phyloP scores from a whole-genome alignment of 2,888 invertebrate species.

The Drepanosiphum platanoidis region DNA sequence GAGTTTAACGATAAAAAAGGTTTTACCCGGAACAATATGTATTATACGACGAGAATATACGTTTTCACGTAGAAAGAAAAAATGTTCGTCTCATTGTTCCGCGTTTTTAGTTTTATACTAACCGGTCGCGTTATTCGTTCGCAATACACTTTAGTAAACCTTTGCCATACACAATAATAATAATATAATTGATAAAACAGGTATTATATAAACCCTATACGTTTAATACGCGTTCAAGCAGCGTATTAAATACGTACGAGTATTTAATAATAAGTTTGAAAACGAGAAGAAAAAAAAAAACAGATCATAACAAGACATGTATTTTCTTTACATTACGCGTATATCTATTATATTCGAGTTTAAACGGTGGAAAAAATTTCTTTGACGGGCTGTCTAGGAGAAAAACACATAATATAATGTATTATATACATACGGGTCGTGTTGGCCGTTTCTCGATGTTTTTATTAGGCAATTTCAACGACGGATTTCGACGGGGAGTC shows the following conservation, averaged over 20 bases:
- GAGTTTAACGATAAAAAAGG: not conserved
- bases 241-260: too few species aligned
- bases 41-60: not conserved
- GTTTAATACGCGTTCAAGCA: not conserved
- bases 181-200: not conserved
- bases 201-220: not conserved
- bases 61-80: not conserved
- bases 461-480: constrained; percentile 39
- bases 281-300: not conserved
- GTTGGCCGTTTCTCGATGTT: constrained; percentile 9
- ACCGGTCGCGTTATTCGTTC: not conserved
- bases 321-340: not conserved
- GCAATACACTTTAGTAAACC: not conserved
- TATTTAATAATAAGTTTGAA: too few species aligned
- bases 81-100: not conserved
- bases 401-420: constrained; percentile 19
- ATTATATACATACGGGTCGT: not conserved
- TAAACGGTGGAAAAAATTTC: not conserved
- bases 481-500: not conserved
- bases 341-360: not conserved
- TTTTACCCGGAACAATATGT: not conserved
- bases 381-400: constrained; percentile 35
- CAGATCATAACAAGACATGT: constrained; percentile 33
- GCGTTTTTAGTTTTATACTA: not conserved
- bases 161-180: not conserved